A percentile compares a stretch with the other conserved stretches of the same genome.
Conservation (phyloP, 2,888 invertebrate genomes). For the Melieria crassipennis region DNA sequence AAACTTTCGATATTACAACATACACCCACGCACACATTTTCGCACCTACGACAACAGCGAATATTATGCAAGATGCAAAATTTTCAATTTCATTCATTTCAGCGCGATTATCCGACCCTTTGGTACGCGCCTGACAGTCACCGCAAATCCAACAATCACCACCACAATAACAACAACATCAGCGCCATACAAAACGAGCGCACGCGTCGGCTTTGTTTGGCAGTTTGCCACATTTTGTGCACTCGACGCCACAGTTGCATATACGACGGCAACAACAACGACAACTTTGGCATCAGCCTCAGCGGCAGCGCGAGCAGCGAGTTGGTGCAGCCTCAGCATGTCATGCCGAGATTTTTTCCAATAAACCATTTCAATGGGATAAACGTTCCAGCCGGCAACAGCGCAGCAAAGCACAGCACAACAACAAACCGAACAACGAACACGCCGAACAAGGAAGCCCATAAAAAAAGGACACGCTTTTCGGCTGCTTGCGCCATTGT, state of each 20-base stretch:
- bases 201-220: conserved; percentile 26
- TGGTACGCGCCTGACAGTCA: no score
- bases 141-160: no score
- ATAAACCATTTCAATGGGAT: conserved; percentile 2
- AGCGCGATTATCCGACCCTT: no score
- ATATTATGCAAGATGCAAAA: no score
- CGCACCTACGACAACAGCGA: no score
- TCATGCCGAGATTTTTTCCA: conserved; percentile 13
- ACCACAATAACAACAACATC: no score
- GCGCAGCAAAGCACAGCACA: no score
- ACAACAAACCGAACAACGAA: neutral
- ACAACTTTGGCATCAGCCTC: neutral
- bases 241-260: neutral
- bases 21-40: no score
- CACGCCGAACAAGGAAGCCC: neutral
- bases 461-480: conserved; percentile 10
- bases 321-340: neutral
- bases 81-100: no score
- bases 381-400: no score
- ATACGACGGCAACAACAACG: neutral
- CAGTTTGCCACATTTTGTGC: conserved; percentile 32
- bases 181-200: conserved; percentile 3
- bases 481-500: neutral
- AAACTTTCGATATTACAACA: no score
- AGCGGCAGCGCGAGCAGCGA: neutral